Conservation (phyloP, 2,888 invertebrate species). For the Drosophila ustulata region DNA sequence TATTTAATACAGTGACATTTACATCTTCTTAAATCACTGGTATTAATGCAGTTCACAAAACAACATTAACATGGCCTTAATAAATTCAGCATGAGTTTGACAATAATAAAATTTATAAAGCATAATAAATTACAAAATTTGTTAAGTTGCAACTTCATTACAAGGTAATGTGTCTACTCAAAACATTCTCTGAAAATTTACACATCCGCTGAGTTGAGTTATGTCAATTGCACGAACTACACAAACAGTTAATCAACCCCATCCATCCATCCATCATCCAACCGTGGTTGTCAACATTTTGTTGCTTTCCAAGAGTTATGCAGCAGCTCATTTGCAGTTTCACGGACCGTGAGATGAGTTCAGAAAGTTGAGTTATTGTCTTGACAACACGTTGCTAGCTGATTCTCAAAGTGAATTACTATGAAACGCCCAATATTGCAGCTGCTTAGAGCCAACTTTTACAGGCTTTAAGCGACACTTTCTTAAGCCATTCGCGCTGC, state of each 20-base stretch:
- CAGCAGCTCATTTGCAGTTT: slow-evolving; percentile 7
- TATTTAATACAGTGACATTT: not conserved
- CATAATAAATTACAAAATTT: no score
- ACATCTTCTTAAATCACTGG: not conserved
- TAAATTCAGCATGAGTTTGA: no score
- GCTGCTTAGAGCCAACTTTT: slow-evolving; percentile 21
- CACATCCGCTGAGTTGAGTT: not conserved
- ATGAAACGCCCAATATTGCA: not conserved
- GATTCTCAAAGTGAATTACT: slow-evolving; percentile 10
- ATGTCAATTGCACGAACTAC: not conserved
- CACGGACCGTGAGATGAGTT: not conserved
- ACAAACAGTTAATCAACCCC: slow-evolving; percentile 23
- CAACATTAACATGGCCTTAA: not conserved
- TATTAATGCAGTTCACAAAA: no score
- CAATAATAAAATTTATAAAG: no score
- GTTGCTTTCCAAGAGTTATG: slow-evolving; percentile 12
- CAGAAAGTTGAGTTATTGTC: slow-evolving; percentile 26
- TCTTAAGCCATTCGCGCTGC: not conserved
- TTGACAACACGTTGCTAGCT: slow-evolving; percentile 17
- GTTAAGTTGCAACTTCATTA: not conserved
- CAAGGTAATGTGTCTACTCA: not conserved
- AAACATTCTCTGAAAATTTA: not conserved
- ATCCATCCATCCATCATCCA: not conserved
- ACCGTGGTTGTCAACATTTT: slow-evolving; percentile 2
- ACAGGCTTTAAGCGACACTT: slow-evolving; percentile 18